Conservation (phyloP, 2,113 vertebrate species). For the Noturus placidus region DNA sequence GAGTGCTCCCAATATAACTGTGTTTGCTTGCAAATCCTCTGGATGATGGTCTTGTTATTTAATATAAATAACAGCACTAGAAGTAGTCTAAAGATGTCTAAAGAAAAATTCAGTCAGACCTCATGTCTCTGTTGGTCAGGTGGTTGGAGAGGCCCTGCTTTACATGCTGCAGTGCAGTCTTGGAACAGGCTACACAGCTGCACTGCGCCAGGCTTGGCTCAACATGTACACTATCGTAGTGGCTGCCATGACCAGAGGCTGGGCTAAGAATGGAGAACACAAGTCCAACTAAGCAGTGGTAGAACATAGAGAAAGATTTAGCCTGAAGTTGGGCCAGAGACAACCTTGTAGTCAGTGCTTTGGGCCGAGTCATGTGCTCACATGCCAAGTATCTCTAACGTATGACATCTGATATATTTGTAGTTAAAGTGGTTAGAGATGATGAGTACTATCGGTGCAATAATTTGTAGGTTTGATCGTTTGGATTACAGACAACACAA, state of each 20-base stretch:
- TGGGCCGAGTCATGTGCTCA: constrained; percentile 17
- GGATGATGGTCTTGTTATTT: not conserved
- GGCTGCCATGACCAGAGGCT: constrained; percentile 84
- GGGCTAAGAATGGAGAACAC: constrained; percentile 75
- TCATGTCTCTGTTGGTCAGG: constrained; percentile 64
- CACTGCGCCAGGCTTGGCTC: constrained; percentile 84
- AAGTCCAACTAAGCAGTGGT: constrained; percentile 70
- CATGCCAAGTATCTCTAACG: constrained; percentile 17
- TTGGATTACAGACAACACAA: constrained; percentile 14
- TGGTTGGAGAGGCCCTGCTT: constrained; percentile 87
- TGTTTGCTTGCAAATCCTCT: not conserved
- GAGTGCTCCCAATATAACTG: not conserved
- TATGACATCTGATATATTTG: constrained; percentile 33
- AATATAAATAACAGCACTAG: not conserved
- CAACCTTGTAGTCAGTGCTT: not conserved
- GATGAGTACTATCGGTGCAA: constrained; percentile 31
- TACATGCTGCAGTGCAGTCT: constrained; percentile 91
- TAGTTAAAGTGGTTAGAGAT: constrained; percentile 31
- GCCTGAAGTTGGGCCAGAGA: not conserved
- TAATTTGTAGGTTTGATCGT: constrained; percentile 21
- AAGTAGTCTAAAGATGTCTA: constrained; percentile 25
- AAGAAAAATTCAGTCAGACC: not conserved
- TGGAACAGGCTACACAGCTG: constrained; percentile 81
- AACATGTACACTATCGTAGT: constrained; percentile 86
- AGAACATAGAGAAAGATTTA: constrained; percentile 17